phyloP scores from a whole-genome alignment of 1,140 invertebrate genomes.

The Caerostris darwini region DNA sequence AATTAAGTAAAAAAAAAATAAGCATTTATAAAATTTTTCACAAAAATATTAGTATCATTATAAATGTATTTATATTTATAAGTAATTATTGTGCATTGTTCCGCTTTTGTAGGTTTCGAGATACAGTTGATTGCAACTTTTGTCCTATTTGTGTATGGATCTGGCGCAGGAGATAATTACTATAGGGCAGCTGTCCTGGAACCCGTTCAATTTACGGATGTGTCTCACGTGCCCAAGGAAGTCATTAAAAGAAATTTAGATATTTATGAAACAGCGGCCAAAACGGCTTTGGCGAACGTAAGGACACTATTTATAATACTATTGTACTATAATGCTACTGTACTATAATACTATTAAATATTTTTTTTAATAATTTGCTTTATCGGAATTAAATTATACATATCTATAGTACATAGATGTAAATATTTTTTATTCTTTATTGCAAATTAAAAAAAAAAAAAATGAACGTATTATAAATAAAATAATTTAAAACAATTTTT shows the following conservation, averaged over 20 bases:
- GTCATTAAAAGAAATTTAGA: slow-evolving; percentile 31
- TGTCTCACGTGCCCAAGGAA: neutral
- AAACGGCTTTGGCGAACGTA: neutral
- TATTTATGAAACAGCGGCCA: slow-evolving; percentile 33
- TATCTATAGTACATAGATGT: neutral
- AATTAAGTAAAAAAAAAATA: no score
- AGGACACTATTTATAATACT: neutral
- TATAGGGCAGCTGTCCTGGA: slow-evolving; percentile 63
- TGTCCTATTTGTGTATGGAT: neutral
- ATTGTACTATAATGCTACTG: no score
- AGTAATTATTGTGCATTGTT: neutral
- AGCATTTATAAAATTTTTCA: no score
- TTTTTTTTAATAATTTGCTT: neutral
- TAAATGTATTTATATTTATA: no score
- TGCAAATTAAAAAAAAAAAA: neutral
- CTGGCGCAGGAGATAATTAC: neutral
- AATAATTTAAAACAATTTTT: neutral
- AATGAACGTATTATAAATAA: neutral
- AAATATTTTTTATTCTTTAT: neutral
- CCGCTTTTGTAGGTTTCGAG: neutral
- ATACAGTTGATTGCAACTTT: neutral
- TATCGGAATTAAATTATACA: neutral
- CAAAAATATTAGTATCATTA: no score
- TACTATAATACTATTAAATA: no score
- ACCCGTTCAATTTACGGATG: neutral